phyloP scores from a whole-genome alignment of 2,888 invertebrate species.

The Shargacucullia verbasci region DNA sequence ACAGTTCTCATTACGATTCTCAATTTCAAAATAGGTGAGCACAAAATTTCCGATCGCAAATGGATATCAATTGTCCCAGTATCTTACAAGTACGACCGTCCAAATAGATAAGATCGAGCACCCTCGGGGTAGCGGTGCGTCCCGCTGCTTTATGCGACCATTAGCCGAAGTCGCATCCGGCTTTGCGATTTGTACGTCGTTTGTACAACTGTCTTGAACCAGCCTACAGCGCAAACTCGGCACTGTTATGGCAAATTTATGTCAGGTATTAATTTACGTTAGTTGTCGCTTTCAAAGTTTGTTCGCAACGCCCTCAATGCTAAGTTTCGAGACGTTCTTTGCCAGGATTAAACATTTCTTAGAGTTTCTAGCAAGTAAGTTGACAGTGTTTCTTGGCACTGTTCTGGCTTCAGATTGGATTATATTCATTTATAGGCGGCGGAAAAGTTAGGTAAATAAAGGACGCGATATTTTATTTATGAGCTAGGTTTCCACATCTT shows the following conservation, averaged over 20 bases:
- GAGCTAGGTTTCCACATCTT: too few relatives aligned
- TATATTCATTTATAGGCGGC: conserved; percentile 38
- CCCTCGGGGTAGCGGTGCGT: conserved; percentile 66
- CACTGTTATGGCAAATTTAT: conserved; percentile 88
- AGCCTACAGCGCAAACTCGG: conserved; percentile 77
- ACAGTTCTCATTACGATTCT: not conserved
- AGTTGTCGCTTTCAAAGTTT: conserved; percentile 81
- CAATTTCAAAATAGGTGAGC: not conserved
- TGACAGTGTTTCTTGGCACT: conserved; percentile 48
- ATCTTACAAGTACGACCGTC: conserved; percentile 60
- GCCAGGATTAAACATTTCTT: conserved; percentile 82
- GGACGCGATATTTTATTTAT: conserved; percentile 48
- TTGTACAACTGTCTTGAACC: conserved; percentile 78
- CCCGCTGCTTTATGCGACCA: conserved; percentile 81
- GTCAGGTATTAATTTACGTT: conserved; percentile 88
- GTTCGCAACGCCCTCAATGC: conserved; percentile 65
- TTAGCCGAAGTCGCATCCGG: conserved; percentile 78
- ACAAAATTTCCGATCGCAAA: conserved; percentile 50
- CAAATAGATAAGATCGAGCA: conserved; percentile 76
- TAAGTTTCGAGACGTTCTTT: conserved; percentile 76
- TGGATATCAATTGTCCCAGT: conserved; percentile 61
- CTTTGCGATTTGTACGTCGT: conserved; percentile 79
- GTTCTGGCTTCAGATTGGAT: conserved; percentile 39
- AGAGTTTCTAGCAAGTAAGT: conserved; percentile 65
- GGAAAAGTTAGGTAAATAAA: conserved; percentile 47